phyloP scores from a whole-genome alignment of 1,140 invertebrate genomes.

The Potamilus streckersoni region DNA sequence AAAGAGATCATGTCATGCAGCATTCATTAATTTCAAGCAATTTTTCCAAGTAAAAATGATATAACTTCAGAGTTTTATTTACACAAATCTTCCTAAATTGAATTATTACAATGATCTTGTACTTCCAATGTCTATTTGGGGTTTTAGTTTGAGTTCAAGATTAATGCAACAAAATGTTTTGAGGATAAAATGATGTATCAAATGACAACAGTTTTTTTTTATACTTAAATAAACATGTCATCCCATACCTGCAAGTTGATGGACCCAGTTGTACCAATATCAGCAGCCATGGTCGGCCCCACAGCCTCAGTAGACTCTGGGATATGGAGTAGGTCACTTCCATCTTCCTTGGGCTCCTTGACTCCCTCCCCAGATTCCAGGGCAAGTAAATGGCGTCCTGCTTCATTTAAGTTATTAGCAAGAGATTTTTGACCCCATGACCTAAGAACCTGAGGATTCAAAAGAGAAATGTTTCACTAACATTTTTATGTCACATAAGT shows the following conservation, averaged over 20 bases:
- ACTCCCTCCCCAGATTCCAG: conserved; percentile 40
- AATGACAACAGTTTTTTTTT: no score
- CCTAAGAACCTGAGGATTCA: conserved; percentile 50
- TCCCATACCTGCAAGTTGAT: conserved; percentile 27
- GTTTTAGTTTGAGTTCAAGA: no score
- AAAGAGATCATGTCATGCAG: no score
- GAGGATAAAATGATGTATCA: no score
- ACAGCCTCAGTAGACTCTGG: conserved; percentile 1
- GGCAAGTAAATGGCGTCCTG: conserved; percentile 57
- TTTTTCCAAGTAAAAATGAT: no score
- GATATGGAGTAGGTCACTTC: conserved; percentile 23
- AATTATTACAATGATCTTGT: no score
- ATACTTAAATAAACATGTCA: not conserved
- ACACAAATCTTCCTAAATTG: no score
- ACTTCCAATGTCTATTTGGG: no score
- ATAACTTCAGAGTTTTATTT: no score
- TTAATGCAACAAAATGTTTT: no score
- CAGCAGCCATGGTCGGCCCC: conserved; percentile 8
- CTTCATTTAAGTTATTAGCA: conserved; percentile 60
- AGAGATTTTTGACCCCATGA: conserved; percentile 62
- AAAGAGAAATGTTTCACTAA: not conserved
- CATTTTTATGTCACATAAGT: not conserved
- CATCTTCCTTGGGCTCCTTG: conserved; percentile 30
- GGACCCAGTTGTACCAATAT: conserved; percentile 33
- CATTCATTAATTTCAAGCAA: no score